These are phyloP conservation scores for Nycticebus coucang DNA, from an alignment of 2,113 vertebrate species.

Conservation along the genomic window DNA sequence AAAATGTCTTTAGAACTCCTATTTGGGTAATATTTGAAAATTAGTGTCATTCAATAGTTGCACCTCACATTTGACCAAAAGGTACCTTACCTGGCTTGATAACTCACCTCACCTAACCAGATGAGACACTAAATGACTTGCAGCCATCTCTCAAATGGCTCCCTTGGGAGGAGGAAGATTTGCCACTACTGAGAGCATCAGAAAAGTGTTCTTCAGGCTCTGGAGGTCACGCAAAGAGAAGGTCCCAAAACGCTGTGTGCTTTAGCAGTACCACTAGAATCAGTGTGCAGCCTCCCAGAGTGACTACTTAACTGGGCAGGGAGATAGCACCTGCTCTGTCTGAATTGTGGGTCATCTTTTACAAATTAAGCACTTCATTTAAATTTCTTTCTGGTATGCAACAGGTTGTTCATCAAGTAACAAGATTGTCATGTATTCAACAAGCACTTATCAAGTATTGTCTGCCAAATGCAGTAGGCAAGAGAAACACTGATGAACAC, in stretches of 20 bases:
- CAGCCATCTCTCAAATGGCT: neutral
- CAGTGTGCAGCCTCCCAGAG: neutral
- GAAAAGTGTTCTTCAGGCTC: neutral
- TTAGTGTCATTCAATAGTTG: neutral
- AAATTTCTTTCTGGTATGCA: neutral
- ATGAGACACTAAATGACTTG: neutral
- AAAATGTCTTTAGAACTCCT: neutral
- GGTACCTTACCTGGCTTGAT: neutral
- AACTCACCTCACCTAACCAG: neutral
- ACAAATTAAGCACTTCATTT: neutral
- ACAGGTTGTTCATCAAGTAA: constrained; percentile 24
- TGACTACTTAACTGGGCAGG: neutral
- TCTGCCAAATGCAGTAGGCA: neutral
- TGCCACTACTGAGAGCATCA: neutral
- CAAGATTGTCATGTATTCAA: neutral
- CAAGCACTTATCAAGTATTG: neutral
- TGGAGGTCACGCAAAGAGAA: neutral
- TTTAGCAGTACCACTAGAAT: neutral
- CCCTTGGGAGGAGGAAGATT: neutral
- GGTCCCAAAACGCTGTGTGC: neutral
- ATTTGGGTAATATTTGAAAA: neutral
- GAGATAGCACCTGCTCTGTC: neutral
- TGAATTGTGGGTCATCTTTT: neutral
- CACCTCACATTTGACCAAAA: neutral
- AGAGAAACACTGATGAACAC: neutral